Conservation (phyloP, 2,888 invertebrate genomes). For the Melolontha melolontha region DNA sequence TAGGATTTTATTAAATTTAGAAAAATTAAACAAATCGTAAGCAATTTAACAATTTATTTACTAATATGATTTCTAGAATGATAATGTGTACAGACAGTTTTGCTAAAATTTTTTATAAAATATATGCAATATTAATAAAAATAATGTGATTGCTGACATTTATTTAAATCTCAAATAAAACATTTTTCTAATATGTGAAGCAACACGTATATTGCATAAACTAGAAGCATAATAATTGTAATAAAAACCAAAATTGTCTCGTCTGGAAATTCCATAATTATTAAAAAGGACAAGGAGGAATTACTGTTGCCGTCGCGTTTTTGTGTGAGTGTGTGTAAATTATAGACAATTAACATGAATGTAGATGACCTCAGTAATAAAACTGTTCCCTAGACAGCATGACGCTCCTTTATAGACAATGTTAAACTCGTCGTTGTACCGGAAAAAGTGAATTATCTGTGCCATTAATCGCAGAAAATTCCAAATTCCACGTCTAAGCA, state of each 20-base stretch:
- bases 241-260: conserved; percentile 16
- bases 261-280: conserved; percentile 28
- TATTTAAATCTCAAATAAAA: too few relatives aligned
- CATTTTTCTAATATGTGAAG: neutral
- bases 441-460: conserved; percentile 38
- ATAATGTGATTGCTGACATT: too few relatives aligned
- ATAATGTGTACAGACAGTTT: too few relatives aligned
- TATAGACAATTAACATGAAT: conserved; percentile 47
- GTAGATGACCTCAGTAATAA: conserved; percentile 47
- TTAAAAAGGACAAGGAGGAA: conserved; percentile 30
- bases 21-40: too few relatives aligned
- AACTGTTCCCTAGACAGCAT: conserved; percentile 51
- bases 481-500: conserved; percentile 9
- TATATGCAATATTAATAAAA: too few relatives aligned
- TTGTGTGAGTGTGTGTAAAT: conserved; percentile 39
- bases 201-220: too few relatives aligned
- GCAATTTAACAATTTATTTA: too few relatives aligned
- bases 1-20: too few relatives aligned
- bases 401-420: conserved; percentile 47
- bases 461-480: conserved; percentile 31
- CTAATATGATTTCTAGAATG: too few relatives aligned
- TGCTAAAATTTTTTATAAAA: too few relatives aligned
- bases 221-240: neutral
- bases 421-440: conserved; percentile 21
- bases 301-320: conserved; percentile 20